phyloP scores from a whole-genome alignment of 2,113 vertebrate genomes.

The Colistium nudipinnis region DNA sequence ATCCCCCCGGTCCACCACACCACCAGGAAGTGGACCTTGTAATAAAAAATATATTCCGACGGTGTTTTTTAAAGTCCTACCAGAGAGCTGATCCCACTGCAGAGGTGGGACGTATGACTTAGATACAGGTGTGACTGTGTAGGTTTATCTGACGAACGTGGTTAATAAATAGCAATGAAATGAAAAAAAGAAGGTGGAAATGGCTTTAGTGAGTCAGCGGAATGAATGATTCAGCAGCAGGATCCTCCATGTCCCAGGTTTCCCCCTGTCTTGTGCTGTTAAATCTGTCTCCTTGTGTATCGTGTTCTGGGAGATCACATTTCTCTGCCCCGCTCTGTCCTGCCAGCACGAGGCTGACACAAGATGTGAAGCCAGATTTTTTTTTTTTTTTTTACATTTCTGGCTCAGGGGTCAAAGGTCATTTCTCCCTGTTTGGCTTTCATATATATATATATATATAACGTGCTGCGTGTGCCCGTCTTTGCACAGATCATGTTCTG shows the following conservation, averaged over 20 bases:
- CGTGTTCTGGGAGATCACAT: conserved; percentile 80
- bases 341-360: conserved; percentile 77
- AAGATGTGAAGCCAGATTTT: conserved; percentile 78
- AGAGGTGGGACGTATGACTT: background rate
- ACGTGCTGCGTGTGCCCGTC: background rate
- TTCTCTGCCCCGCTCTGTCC: conserved; percentile 38
- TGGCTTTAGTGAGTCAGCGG: conserved; percentile 9
- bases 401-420: conserved; percentile 67
- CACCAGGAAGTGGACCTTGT: conserved; percentile 20
- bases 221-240: conserved; percentile 79
- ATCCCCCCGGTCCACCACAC: background rate
- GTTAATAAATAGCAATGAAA: conserved; percentile 14
- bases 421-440: conserved; percentile 12
- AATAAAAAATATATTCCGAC: no score
- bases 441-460: background rate
- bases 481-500: conserved; percentile 92
- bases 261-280: conserved; percentile 73
- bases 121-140: background rate
- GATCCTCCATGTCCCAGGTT: conserved; percentile 70
- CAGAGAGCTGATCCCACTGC: conserved; percentile 4
- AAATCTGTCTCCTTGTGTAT: conserved; percentile 80
- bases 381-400: conserved; percentile 60
- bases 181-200: no score
- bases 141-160: background rate
- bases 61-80: conserved; percentile 11